Percentiles rank a stretch among this genome's conserved stretches.
These are phyloP conservation scores for Chrysemys picta DNA, from an alignment of 2,113 vertebrate species.

Conservation along the genomic window DNA sequence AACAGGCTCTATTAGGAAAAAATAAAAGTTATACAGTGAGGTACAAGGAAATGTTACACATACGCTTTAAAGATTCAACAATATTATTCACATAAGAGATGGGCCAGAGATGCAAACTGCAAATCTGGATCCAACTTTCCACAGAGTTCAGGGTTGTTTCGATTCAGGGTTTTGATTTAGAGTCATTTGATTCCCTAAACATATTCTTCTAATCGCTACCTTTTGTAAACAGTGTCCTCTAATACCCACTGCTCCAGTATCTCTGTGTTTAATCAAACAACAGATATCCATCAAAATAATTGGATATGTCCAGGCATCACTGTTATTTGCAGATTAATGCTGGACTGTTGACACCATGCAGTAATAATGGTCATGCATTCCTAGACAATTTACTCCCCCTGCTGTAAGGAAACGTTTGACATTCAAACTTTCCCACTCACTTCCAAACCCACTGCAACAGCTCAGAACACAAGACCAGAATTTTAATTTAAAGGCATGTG, in stretches of 20 bases:
- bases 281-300: background rate
- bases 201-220: background rate
- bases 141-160: background rate
- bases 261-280: background rate
- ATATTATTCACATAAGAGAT: background rate
- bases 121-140: background rate
- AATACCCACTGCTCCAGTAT: background rate
- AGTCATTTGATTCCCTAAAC: fast-evolving
- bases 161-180: background rate
- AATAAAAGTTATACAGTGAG: background rate
- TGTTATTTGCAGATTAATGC: background rate
- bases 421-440: background rate
- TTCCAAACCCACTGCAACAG: background rate
- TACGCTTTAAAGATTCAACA: background rate
- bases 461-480: background rate
- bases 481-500: background rate
- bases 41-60: background rate
- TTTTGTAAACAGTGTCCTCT: background rate
- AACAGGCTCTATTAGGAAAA: background rate
- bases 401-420: background rate
- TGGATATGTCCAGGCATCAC: background rate
- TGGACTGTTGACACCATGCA: background rate
- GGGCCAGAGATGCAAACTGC: background rate
- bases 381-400: constrained; percentile 23
- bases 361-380: background rate